Conservation (phyloP, 2,113 vertebrate genomes). For the Agapornis roseicollis region DNA sequence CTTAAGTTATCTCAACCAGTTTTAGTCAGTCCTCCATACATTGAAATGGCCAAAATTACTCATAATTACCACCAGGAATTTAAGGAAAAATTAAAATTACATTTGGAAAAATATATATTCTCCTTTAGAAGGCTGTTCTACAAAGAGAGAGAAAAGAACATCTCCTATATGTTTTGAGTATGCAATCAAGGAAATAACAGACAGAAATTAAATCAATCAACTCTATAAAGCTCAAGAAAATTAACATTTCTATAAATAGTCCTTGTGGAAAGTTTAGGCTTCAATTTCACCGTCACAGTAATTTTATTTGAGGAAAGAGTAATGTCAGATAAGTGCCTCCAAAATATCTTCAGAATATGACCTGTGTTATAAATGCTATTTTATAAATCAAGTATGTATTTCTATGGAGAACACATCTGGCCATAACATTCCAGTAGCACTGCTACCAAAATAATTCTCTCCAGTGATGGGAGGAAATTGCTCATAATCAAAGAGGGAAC, state of each 20-base stretch:
- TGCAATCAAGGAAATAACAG: neutral
- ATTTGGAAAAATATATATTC: neutral
- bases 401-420: neutral
- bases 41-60: neutral
- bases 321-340: neutral
- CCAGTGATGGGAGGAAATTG: neutral
- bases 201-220: neutral
- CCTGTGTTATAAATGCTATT: neutral
- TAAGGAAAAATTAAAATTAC: neutral
- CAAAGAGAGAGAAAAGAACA: neutral
- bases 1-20: neutral
- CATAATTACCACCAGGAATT: neutral
- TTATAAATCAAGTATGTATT: neutral
- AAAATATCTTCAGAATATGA: neutral
- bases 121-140: neutral
- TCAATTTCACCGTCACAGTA: neutral
- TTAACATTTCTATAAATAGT: neutral
- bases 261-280: neutral
- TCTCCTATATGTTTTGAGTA: neutral
- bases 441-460: constrained; percentile 9
- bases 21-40: neutral
- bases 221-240: neutral
- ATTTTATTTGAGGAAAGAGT: neutral
- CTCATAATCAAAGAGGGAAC: constrained; percentile 13
- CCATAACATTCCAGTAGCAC: neutral